phyloP scores from a whole-genome alignment of 2,888 invertebrate genomes.

The Polydesmus complanatus region DNA sequence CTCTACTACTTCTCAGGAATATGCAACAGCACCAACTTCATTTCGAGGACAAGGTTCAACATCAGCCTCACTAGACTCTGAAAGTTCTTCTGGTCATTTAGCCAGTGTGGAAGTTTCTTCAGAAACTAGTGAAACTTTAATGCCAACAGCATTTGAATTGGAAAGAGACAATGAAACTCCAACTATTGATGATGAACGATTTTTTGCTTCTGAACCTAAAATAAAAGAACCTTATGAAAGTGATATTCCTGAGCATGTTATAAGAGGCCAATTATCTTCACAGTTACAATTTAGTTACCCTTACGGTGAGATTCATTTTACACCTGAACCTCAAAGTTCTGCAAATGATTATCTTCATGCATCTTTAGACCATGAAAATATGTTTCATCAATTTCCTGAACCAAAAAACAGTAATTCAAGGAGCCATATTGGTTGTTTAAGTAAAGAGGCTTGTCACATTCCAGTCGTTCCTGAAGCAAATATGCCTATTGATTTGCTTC shows the following conservation, averaged over 20 bases:
- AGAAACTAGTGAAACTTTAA: conserved; percentile 80
- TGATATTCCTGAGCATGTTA: conserved; percentile 26
- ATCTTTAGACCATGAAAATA: background rate
- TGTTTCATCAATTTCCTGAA: background rate
- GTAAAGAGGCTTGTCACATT: background rate
- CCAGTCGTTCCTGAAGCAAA: background rate
- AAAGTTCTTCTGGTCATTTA: conserved; percentile 75
- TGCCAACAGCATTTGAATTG: conserved; percentile 70
- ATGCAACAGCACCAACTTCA: conserved; percentile 72
- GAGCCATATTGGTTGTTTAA: background rate
- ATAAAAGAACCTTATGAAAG: conserved; percentile 27
- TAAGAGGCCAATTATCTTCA: conserved; percentile 16
- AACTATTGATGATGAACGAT: conserved; percentile 35
- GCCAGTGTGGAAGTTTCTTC: conserved; percentile 74
- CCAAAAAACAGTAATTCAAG: background rate
- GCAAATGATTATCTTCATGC: background rate
- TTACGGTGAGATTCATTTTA: background rate
- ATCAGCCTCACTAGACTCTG: conserved; percentile 78
- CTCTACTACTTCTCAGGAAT: conserved; percentile 70
- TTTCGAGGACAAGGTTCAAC: conserved; percentile 59
- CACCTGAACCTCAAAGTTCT: background rate
- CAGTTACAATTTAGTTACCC: background rate
- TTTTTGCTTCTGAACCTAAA: conserved; percentile 18
- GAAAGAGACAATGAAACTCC: conserved; percentile 32
- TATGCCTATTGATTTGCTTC: background rate